Evolutionary conservation across 2,888 invertebrate genomes (phyloP), one percentile per base, ranked within the genome.

Genomic region (Drosophila demipolita): DNA sequence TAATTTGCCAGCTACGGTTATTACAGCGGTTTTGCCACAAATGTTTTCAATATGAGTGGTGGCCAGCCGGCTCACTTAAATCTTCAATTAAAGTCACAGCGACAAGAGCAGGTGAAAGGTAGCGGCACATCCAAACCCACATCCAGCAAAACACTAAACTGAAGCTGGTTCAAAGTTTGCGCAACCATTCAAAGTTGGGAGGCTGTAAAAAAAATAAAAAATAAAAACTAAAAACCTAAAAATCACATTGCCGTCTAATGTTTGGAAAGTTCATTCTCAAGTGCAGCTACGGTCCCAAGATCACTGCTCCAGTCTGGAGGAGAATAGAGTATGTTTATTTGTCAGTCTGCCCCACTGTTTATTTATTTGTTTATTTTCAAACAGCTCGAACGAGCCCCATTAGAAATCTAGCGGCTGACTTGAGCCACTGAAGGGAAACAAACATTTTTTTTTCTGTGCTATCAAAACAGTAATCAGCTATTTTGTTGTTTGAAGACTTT

Each of bases 1-100:
- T 87, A 89, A 87, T 87, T 90, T 78, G 87, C 85, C 89, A 75
- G 90, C 78, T 87, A 89, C 87, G 90, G 90, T 87, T 89, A 77
- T 80, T 89, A 78, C 83, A 84, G 89, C 90, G 87, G 82, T 80
- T 83, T 52, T 72, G 38, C 53, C 61, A 63, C 66, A 60, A 75
- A 75, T 20, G 38, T 42, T 72, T 52, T 48, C 65, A 72, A 76
- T 83, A 65, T 45, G 52, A 45, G 59, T 63, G 45, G 20, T 36
- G 36, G 52, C 35, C 42, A 55, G 45, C 35, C 33, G 45, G 68
- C 66, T 53, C 63, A 4, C 23, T 23, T 45, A 45, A 45, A 45
- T 45, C 52, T 78, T 78, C 75, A 69, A 70, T 79, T 86, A 66
- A 72, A 50, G 38, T 49, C 55, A 61, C 57, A 57, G 76, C 67